phyloP scores from a whole-genome alignment of 2,888 invertebrate species.

The Archaeoteleia sp. region DNA sequence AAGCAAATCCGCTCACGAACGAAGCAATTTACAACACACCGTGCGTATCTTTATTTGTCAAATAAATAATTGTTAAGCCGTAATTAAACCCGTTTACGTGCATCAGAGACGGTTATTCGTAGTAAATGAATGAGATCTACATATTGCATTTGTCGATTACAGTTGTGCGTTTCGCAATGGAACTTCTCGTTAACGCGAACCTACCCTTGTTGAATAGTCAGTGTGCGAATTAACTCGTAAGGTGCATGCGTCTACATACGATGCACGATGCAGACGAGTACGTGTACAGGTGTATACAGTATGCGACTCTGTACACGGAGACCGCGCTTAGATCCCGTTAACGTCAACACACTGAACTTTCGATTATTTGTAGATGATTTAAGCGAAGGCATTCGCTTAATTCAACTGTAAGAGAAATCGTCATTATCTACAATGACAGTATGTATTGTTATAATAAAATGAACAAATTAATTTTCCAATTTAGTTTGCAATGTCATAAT shows the following conservation, averaged over 20 bases:
- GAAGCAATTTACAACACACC: background rate
- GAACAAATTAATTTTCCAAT: too few relatives aligned
- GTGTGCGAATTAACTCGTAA: slow-evolving; percentile 9
- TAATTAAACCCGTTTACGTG: slow-evolving; percentile 13
- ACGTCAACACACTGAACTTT: too few relatives aligned
- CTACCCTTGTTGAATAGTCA: slow-evolving; percentile 15
- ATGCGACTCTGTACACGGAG: too few relatives aligned
- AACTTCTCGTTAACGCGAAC: slow-evolving; percentile 37
- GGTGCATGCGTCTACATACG: background rate
- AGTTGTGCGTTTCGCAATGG: slow-evolving; percentile 19
- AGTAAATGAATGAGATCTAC: slow-evolving; percentile 19
- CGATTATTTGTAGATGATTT: too few relatives aligned
- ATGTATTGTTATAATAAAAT: too few relatives aligned
- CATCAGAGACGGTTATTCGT: slow-evolving; percentile 5
- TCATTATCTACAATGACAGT: too few relatives aligned
- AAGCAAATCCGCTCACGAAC: background rate
- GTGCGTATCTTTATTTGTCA: background rate
- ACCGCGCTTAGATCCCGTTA: too few relatives aligned
- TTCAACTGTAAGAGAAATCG: too few relatives aligned
- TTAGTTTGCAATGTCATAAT: too few relatives aligned
- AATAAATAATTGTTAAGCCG: slow-evolving; percentile 23
- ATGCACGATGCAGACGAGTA: too few relatives aligned
- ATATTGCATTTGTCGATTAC: slow-evolving; percentile 32
- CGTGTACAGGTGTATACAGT: too few relatives aligned
- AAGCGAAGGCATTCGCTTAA: too few relatives aligned